Conservation (phyloP, 2,888 invertebrate genomes). For the Oxyteleia sp. region DNA sequence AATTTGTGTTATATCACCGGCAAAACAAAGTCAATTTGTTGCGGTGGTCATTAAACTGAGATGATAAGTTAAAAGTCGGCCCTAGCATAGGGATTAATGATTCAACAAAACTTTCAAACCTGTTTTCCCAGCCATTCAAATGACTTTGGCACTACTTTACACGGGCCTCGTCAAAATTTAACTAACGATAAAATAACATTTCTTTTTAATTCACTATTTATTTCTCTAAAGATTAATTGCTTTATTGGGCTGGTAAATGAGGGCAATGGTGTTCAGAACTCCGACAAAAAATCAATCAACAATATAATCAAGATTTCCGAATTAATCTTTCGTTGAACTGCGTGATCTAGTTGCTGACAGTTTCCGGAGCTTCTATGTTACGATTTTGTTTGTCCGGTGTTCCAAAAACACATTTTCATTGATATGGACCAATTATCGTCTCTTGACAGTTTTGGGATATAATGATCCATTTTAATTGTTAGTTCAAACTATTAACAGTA, state of each 20-base stretch:
- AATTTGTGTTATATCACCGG: no score
- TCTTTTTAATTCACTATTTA: no score
- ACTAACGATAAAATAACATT: no score
- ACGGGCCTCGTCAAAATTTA: no score
- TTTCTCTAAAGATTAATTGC: slow-evolving; percentile 13
- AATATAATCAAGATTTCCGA: slow-evolving; percentile 3
- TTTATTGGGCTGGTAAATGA: slow-evolving; percentile 6
- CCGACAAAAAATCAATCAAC: slow-evolving; percentile 7
- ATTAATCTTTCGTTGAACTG: slow-evolving; percentile 4
- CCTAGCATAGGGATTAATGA: no score
- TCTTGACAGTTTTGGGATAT: slow-evolving; percentile 28
- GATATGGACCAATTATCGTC: slow-evolving; percentile 47
- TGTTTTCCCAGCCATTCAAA: no score
- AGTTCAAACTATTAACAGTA: slow-evolving; percentile 37
- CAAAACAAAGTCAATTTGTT: no score
- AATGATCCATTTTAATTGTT: slow-evolving; percentile 35
- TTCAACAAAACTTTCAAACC: no score
- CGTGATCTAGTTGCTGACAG: slow-evolving; percentile 10
- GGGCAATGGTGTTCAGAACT: slow-evolving; percentile 1
- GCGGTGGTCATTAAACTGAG: no score
- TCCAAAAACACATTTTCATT: slow-evolving; percentile 29
- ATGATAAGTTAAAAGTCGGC: no score
- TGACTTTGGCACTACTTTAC: no score
- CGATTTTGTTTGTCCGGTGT: not conserved
- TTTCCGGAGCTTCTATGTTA: not conserved